These are phyloP conservation scores for Fukomys damarensis DNA, from an alignment of 2,113 vertebrate genomes.

Conservation along the genomic window DNA sequence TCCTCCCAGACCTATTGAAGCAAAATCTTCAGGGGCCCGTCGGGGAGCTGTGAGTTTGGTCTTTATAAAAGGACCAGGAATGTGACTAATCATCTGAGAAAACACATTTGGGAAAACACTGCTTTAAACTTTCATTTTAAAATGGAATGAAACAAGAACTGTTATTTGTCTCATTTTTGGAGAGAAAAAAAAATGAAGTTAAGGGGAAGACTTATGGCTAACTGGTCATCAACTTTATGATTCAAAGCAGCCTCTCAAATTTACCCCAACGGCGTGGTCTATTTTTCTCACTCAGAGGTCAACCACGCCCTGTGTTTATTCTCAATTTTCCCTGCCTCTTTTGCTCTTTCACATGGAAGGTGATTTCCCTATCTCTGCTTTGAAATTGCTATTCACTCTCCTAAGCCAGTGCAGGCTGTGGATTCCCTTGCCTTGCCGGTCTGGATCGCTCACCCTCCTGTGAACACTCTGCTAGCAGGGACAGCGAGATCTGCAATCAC, in stretches of 20 bases:
- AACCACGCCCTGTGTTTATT: not conserved
- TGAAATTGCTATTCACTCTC: not conserved
- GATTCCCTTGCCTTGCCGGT: not conserved
- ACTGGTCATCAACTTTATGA: not conserved
- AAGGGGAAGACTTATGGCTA: not conserved
- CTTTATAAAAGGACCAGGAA: not conserved
- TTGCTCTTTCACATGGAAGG: not conserved
- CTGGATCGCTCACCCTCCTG: not conserved
- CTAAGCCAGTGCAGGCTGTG: not conserved
- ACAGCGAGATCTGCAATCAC: not conserved
- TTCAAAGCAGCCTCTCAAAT: not conserved
- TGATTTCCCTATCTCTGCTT: not conserved
- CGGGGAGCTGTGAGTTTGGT: not conserved
- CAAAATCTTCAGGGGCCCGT: not conserved
- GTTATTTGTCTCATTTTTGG: conserved; percentile 14
- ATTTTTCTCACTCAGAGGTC: not conserved
- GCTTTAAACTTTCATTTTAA: conserved; percentile 27
- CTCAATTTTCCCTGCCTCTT: not conserved
- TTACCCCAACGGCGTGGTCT: not conserved
- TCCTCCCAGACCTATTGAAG: conserved; percentile 31
- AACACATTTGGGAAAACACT: conserved; percentile 10
- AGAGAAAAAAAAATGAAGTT: not conserved
- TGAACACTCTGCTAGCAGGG: not conserved
- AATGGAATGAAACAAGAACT: not conserved
- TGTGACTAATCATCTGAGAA: not conserved